phyloP scores from a whole-genome alignment of 2,888 invertebrate species.

The Busseola fusca region DNA sequence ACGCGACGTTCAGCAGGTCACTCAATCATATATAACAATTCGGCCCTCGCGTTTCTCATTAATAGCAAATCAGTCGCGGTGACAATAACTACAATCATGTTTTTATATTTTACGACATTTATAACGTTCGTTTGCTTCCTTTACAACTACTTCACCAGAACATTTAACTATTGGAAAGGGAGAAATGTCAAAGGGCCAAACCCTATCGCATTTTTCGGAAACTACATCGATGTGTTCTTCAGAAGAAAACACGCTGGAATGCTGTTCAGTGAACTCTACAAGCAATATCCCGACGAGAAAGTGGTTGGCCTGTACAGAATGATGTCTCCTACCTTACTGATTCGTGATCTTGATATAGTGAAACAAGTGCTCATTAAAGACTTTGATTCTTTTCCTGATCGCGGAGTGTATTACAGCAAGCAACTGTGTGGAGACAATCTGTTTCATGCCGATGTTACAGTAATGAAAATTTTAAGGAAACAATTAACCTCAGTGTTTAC shows the following conservation, averaged over 20 bases:
- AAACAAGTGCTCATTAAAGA: slow-evolving; percentile 75
- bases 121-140: slow-evolving; percentile 23
- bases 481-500: slow-evolving; percentile 72
- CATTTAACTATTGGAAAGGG: slow-evolving; percentile 54
- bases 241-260: slow-evolving; percentile 63
- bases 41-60: slow-evolving; percentile 19
- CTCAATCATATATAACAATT: slow-evolving; percentile 37
- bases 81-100: slow-evolving; percentile 37
- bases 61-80: slow-evolving; percentile 21
- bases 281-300: slow-evolving; percentile 72
- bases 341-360: slow-evolving; percentile 73
- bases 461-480: slow-evolving; percentile 69
- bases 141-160: slow-evolving; percentile 55
- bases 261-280: slow-evolving; percentile 68
- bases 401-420: slow-evolving; percentile 69
- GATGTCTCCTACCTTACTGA: slow-evolving; percentile 68
- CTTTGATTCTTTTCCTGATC: slow-evolving; percentile 71
- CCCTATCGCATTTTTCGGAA: slow-evolving; percentile 66
- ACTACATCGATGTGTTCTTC: slow-evolving; percentile 63
- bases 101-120: slow-evolving; percentile 25
- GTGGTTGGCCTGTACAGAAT: slow-evolving; percentile 73
- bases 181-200: slow-evolving; percentile 71
- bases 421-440: slow-evolving; percentile 71
- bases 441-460: slow-evolving; percentile 68
- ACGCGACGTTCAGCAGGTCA: not conserved